These are phyloP conservation scores for Bucorvus abyssinicus DNA, from an alignment of 2,797 vertebrate species.

Conservation along the genomic window DNA sequence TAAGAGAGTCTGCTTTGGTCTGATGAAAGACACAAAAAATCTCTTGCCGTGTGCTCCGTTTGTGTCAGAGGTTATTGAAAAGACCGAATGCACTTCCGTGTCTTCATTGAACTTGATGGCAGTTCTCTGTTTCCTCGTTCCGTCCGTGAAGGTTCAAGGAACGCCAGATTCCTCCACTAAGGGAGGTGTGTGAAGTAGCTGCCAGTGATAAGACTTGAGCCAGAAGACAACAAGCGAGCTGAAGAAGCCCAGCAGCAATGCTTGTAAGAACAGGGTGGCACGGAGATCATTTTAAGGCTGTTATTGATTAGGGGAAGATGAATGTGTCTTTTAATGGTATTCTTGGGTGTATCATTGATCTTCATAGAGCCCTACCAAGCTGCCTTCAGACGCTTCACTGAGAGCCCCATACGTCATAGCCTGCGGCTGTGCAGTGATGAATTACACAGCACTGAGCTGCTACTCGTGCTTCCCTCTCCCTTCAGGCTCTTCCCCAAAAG, in stretches of 20 bases:
- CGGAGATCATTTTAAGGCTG: conserved; percentile 59
- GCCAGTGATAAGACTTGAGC: conserved; percentile 42
- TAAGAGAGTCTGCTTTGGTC: background rate
- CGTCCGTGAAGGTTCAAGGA: conserved; percentile 16
- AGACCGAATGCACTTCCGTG: background rate
- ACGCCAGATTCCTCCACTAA: conserved; percentile 20
- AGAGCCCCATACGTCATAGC: conserved; percentile 1
- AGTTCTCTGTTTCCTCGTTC: background rate
- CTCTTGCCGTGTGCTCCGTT: background rate
- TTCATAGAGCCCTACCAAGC: conserved; percentile 58
- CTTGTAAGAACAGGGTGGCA: conserved; percentile 49
- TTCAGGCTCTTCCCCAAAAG: background rate
- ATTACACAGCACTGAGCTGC: conserved; percentile 13
- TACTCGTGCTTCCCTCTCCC: conserved; percentile 24
- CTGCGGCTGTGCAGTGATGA: conserved; percentile 42
- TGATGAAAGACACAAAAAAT: background rate
- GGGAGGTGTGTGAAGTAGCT: background rate
- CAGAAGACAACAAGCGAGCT: conserved; percentile 40
- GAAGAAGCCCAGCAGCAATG: conserved; percentile 15
- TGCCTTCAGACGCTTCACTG: conserved; percentile 46
- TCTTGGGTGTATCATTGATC: conserved; percentile 72
- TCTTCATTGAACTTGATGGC: background rate
- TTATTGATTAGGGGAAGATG: conserved; percentile 75
- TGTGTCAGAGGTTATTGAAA: background rate
- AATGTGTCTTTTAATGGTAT: conserved; percentile 71